Conservation (phyloP, 2,113 vertebrate genomes). For the Gnathonemus echidnorhynchus region DNA sequence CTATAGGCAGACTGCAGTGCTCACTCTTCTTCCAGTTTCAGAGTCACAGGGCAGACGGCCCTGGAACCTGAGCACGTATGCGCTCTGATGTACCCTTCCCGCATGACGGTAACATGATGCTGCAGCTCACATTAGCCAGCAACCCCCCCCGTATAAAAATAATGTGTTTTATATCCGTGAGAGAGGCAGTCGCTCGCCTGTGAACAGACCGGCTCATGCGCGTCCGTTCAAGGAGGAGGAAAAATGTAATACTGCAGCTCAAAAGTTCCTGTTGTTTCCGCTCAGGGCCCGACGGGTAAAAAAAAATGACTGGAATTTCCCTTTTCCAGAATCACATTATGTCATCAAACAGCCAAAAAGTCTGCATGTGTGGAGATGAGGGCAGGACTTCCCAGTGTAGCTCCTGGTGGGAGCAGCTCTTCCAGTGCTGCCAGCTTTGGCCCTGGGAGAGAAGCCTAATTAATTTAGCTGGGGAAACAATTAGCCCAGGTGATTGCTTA, state of each 20-base stretch:
- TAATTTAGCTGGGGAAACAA: not conserved
- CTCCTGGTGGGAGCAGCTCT: not conserved
- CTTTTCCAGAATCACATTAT: not conserved
- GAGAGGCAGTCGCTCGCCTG: not conserved
- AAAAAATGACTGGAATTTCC: constrained; percentile 10
- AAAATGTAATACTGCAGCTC: not conserved
- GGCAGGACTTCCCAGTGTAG: not conserved
- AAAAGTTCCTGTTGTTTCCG: not conserved
- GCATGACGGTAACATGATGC: not conserved
- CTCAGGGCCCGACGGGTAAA: not conserved
- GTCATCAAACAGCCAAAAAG: not conserved
- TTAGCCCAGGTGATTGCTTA: not conserved
- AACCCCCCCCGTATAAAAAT: not conserved
- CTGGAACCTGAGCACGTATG: not conserved
- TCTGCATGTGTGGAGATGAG: not conserved
- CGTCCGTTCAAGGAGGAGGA: not conserved
- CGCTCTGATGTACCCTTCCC: not conserved
- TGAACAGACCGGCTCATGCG: not conserved
- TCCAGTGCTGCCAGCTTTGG: not conserved
- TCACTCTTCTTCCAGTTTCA: not conserved
- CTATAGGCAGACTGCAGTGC: not conserved
- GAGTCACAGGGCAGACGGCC: not conserved
- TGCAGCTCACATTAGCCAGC: not conserved
- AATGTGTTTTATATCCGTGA: not conserved
- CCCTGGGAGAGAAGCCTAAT: not conserved